These are phyloP conservation scores for Troides helena DNA, from an alignment of 2,888 invertebrate species.

Conservation along the genomic window DNA sequence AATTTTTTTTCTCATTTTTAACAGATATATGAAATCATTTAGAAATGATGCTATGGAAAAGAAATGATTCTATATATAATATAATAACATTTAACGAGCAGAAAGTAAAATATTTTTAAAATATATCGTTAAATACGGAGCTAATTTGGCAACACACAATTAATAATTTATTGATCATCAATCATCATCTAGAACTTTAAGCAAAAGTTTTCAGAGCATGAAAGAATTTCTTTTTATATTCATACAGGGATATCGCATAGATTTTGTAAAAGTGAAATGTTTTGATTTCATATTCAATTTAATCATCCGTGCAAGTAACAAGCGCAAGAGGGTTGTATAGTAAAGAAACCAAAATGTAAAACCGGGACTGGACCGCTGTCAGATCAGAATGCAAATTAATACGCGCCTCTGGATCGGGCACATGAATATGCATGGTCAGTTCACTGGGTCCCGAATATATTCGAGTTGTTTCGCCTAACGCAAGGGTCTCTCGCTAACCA, in stretches of 20 bases:
- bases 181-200: not conserved
- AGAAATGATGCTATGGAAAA: too few relatives aligned
- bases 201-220: not conserved
- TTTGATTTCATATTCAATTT: slow-evolving; percentile 56
- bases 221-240: not conserved
- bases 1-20: too few relatives aligned
- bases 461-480: slow-evolving; percentile 50
- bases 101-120: too few relatives aligned
- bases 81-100: too few relatives aligned
- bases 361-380: slow-evolving; percentile 55
- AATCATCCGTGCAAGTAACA: slow-evolving; percentile 44
- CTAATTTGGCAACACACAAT: too few relatives aligned
- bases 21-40: too few relatives aligned
- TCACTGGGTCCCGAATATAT: slow-evolving; percentile 66
- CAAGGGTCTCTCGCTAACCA: slow-evolving; percentile 33
- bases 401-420: slow-evolving; percentile 68
- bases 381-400: slow-evolving; percentile 77
- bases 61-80: too few relatives aligned
- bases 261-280: slow-evolving; percentile 29
- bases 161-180: too few relatives aligned
- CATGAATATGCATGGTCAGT: slow-evolving; percentile 75
- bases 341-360: slow-evolving; percentile 70
- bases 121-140: too few relatives aligned
- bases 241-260: slow-evolving; percentile 11
- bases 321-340: slow-evolving; percentile 44